Percentiles rank a stretch among this genome's conserved stretches.
Evolutionary conservation across 2,888 invertebrate species (phyloP).

Genomic region (Pachydiplax longipennis): DNA sequence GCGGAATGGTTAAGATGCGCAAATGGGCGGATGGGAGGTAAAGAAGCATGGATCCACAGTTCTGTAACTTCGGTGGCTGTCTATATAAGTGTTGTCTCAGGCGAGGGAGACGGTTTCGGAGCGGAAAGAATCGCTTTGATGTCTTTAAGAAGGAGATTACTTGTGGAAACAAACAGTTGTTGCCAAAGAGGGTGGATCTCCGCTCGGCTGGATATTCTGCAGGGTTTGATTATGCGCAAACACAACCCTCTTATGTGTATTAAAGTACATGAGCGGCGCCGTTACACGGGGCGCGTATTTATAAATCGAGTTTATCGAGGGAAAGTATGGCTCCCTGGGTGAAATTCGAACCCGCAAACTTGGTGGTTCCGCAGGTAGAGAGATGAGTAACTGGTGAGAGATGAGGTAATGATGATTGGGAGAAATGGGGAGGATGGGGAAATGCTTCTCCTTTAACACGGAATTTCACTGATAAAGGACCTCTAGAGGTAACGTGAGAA

Average conservation of each 20-base stretch:
- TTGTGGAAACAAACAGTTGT: slow-evolving; percentile 44
- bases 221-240: slow-evolving; percentile 31
- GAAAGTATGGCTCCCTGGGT: background rate
- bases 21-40: background rate
- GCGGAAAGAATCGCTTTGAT: slow-evolving; percentile 36
- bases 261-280: background rate
- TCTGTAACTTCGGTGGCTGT: background rate
- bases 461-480: background rate
- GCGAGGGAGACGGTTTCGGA: background rate
- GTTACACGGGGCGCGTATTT: background rate
- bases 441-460: background rate
- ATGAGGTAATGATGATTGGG: background rate
- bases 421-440: background rate
- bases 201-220: background rate
- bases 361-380: background rate
- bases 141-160: slow-evolving; percentile 33
- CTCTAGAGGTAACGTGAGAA: background rate
- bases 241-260: background rate
- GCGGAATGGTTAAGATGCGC: background rate
- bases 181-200: slow-evolving; percentile 2
- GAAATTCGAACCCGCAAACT: background rate
- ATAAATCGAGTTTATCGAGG: background rate
- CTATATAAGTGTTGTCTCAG: background rate
- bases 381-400: background rate
- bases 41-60: background rate